Evolutionary conservation across 2,888 invertebrate genomes (phyloP), one percentile per base, ranked within the genome.

Genomic region (Cheilosia scutellata): DNA sequence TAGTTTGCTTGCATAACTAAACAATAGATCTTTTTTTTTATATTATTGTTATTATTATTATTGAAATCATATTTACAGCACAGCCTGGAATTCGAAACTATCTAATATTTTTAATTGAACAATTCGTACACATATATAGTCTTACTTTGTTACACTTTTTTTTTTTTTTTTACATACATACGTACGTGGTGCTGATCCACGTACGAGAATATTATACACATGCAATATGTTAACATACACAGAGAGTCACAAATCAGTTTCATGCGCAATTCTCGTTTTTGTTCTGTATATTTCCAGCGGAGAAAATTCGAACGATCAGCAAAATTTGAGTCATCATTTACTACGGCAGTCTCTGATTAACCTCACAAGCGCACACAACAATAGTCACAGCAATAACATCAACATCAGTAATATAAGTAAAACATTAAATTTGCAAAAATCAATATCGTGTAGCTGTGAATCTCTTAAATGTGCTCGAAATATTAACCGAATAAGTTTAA

Each of bases 261-360:
- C 87, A 88, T 89, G 88, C 88, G 87, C 88, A 88, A 87, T 88
- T 87, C 88, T 88, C 87, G 87, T 88, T 82, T 89, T 87, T 88
- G 87, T 89, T 87, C 88, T 88, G 86, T 87, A 60, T 87, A 79
- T 77, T 87, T 88, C 91, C 90, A 92, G 91, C 90, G 90, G 91
- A 89, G 92, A 91, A 90, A 91, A 91, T 90, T 91, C 91, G 89
- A 90, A 89, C 90, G 90, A 87, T 47, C 91, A 91, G 87, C 90
- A 90, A 82, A 89, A 90, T 76, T 91, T 91, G 87, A 91, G 90
- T 88, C 92, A 92, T 89, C 90, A 91, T 87, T 90, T 92, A 89
- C 90, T 91, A 88, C 92, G 91, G 74, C 92, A 92, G 91, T 92
- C 92, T 89, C 89, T 92, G 89, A 89, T 91, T 89, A 92, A 92